Conservation (phyloP, 1,140 invertebrate species). For the Drosophila truncata region DNA sequence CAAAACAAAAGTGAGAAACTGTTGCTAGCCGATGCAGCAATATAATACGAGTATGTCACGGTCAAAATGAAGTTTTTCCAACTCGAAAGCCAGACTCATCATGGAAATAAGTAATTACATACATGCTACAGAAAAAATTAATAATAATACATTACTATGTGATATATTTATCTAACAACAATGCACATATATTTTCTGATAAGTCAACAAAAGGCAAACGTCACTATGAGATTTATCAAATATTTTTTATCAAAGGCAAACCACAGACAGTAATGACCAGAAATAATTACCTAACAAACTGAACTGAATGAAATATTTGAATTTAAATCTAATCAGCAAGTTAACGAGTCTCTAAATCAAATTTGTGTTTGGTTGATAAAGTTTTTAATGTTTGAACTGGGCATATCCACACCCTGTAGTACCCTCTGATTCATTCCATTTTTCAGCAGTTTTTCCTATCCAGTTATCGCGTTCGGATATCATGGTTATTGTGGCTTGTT, state of each 20-base stretch:
- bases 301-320: not conserved
- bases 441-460: not conserved
- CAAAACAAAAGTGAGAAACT: not conserved
- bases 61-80: conserved; percentile 5
- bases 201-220: not conserved
- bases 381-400: not conserved
- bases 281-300: not conserved
- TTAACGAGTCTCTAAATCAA: conserved; percentile 2
- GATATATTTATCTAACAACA: conserved; percentile 4
- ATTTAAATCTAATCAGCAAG: conserved; percentile 14
- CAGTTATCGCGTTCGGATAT: conserved; percentile 16
- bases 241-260: too few relatives aligned
- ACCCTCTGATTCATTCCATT: conserved; percentile 11
- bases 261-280: not conserved
- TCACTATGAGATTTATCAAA: not conserved
- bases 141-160: conserved; percentile 1
- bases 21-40: conserved; percentile 7
- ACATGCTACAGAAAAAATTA: not conserved
- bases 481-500: not conserved
- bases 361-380: not conserved
- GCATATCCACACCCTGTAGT: conserved; percentile 5
- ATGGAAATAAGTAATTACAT: conserved; percentile 7
- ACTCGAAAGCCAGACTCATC: not conserved
- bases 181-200: not conserved
- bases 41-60: conserved; percentile 13